Evolutionary conservation across 2,113 vertebrate genomes (phyloP).

Genomic region (Pitta sordida): DNA sequence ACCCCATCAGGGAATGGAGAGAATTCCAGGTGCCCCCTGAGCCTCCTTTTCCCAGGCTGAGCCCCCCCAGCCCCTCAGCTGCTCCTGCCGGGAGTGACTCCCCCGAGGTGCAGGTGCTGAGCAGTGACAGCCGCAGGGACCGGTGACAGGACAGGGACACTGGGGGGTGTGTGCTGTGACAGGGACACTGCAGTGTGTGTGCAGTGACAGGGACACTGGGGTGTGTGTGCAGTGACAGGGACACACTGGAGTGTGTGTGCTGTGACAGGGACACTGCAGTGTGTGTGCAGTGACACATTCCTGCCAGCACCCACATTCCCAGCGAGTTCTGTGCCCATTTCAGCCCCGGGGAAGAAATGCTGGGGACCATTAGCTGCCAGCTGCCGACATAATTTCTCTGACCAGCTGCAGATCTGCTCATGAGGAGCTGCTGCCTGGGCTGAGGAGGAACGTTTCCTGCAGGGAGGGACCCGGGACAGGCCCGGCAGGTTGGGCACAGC

Average conservation of each 20-base stretch:
- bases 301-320: not conserved
- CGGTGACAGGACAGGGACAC: not conserved
- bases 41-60: not conserved
- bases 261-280: too few species aligned
- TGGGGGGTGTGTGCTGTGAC: too few species aligned
- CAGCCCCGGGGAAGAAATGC: not conserved
- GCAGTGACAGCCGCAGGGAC: not conserved
- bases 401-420: not conserved
- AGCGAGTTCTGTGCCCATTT: not conserved
- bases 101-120: not conserved
- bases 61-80: not conserved
- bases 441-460: not conserved
- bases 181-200: not conserved
- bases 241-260: too few species aligned
- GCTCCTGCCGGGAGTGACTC: not conserved
- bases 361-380: not conserved
- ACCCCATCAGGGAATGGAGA: not conserved
- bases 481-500: accelerated
- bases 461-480: not conserved
- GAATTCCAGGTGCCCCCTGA: not conserved
- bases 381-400: not conserved
- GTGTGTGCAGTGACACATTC: not conserved
- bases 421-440: not conserved
- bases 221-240: too few species aligned
- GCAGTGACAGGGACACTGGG: not conserved